Evolutionary conservation across 2,888 invertebrate species (phyloP).

Genomic region (Troides oblongomaculatus): DNA sequence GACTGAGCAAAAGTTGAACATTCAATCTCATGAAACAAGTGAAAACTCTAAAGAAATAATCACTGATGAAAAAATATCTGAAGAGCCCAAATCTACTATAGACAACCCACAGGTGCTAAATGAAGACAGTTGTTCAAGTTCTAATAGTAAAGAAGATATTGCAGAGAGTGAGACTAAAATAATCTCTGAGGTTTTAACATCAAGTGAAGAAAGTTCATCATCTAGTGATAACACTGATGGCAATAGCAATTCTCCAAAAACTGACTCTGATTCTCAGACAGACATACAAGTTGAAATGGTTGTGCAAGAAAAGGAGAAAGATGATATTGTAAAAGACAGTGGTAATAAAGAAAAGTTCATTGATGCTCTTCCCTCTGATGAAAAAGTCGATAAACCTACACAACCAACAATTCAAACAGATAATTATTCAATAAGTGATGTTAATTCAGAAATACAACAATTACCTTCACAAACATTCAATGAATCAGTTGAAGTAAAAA

Average conservation of each 20-base stretch:
- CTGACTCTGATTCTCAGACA: constrained; percentile 36
- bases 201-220: constrained; percentile 72
- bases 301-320: constrained; percentile 30
- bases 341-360: constrained; percentile 27
- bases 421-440: constrained; percentile 69
- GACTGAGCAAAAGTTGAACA: constrained; percentile 62
- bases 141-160: constrained; percentile 56
- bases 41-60: constrained; percentile 38
- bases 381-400: constrained; percentile 29
- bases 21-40: constrained; percentile 43
- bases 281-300: constrained; percentile 34
- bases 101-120: constrained; percentile 41
- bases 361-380: constrained; percentile 6
- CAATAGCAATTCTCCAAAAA: constrained; percentile 70
- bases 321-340: constrained; percentile 36
- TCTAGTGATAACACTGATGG: constrained; percentile 73
- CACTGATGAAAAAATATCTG: constrained; percentile 38
- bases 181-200: constrained; percentile 61
- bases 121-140: constrained; percentile 66
- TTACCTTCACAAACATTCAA: constrained; percentile 36
- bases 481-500: constrained; percentile 32
- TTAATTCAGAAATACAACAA: constrained; percentile 60
- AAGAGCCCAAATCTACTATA: constrained; percentile 28
- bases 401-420: constrained; percentile 55
- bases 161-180: constrained; percentile 58